phyloP scores from a whole-genome alignment of 1,140 invertebrate genomes.

The Eueides isabella region DNA sequence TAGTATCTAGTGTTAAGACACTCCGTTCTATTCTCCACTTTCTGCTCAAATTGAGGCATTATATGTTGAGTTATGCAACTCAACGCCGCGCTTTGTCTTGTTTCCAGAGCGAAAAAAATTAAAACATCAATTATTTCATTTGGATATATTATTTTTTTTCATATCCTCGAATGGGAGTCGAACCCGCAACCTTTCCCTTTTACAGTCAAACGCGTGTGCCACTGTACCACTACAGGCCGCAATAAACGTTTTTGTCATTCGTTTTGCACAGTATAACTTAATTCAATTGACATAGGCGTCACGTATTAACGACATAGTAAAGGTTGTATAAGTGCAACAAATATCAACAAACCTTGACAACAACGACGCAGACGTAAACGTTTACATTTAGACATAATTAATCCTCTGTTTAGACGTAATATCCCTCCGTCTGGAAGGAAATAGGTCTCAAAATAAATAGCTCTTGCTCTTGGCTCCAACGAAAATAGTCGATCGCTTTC shows the following conservation, averaged over 20 bases:
- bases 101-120: no score
- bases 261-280: neutral
- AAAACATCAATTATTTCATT: no score
- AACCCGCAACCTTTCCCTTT: no score
- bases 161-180: no score
- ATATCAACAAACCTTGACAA: conserved; percentile 13
- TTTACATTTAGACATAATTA: conserved; percentile 31
- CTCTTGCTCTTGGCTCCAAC: conserved; percentile 70
- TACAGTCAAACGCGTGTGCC: no score
- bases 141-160: no score
- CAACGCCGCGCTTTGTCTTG: no score
- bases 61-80: no score
- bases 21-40: no score
- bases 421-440: conserved; percentile 64
- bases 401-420: conserved; percentile 37
- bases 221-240: no score
- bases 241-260: neutral
- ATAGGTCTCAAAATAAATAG: conserved; percentile 79
- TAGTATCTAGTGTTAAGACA: no score
- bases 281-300: neutral
- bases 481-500: conserved; percentile 75
- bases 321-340: neutral
- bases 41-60: no score
- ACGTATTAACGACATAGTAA: neutral
- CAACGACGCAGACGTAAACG: conserved; percentile 9